These are phyloP conservation scores for Eptesicus fuscus DNA, from an alignment of 2,113 vertebrate genomes.

Conservation along the genomic window DNA sequence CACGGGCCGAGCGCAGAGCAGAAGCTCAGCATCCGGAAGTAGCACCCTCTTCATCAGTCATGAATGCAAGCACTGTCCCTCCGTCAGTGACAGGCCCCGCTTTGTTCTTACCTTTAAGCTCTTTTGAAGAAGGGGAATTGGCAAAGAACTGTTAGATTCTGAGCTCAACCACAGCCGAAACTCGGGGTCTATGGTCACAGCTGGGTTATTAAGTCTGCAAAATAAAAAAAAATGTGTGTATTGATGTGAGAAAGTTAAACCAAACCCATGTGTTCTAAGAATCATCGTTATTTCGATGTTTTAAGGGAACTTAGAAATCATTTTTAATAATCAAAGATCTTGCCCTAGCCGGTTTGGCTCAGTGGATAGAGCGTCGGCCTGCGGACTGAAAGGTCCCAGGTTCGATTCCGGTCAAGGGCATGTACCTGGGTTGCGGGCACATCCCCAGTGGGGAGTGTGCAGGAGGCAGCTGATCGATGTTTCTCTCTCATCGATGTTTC, in stretches of 20 bases:
- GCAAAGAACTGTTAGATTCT: slow-evolving; percentile 67
- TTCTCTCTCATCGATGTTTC: no score
- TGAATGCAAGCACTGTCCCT: background rate
- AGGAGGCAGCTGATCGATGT: no score
- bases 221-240: slow-evolving; percentile 2
- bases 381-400: no score
- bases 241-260: background rate
- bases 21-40: background rate
- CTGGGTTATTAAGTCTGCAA: slow-evolving; percentile 60
- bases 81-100: background rate
- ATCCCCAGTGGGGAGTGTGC: no score
- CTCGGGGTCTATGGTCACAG: slow-evolving; percentile 43
- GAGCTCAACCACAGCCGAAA: slow-evolving; percentile 80
- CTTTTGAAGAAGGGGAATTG: slow-evolving; percentile 73
- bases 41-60: background rate
- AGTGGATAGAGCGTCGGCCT: no score
- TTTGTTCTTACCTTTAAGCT: slow-evolving; percentile 76
- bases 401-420: no score
- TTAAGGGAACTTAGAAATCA: background rate
- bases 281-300: background rate
- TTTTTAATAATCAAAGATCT: background rate
- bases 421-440: no score
- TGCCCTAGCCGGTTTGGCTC: background rate
- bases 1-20: background rate
- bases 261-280: background rate